Base-by-base conservation (phyloP, 2,113 vertebrate species). In the Chrysochloris asiatica region DNA sequence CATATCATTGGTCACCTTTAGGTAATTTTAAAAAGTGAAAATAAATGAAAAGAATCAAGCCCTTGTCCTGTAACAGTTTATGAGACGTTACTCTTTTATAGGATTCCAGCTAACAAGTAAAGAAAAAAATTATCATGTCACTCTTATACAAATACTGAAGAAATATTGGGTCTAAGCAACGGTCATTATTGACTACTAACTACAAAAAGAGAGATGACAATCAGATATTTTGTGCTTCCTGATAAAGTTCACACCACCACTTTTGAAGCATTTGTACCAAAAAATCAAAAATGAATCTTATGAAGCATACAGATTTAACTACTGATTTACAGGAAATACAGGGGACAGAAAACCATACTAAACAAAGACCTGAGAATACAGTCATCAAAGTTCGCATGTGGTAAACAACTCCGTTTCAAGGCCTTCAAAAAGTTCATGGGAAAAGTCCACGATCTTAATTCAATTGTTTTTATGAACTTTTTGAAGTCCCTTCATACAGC, bases 11-110 rank as follows among this genome's bases (percentile, higher is more conserved):
- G 13, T 92, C 85, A 71, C 10, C 65, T 93, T 69, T 61, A 38
- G 91, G 52, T 56, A 67, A 80, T 89, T 95, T 92, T 86, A 52
- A 56, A 90, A 92, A 80, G 19, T 33, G 22, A 91, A 86, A 86
- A 69, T 83, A 76, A 88, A 83, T 61, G 6, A 38, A 83, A 95
- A 91, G 28, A 94, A 78, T 38, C 63, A 54, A 93, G n/a, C 30
- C 76, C 69, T 89, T 83, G 63, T 59, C 33, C 41, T 91, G 41
- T 61, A 41, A 56, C 26, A n/a, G 11, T 48, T 79, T 81, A 38
- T 75, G 24, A 92, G 65, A 79, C 65, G 50, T 76, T 83, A 71
- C n/a, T 45, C 54, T 16, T 76, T 86, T 43, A 73, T 65, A 79
- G 56, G 75, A 92, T 54, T 63, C 54, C 24, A 81, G 56, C 22